These are phyloP conservation scores for Petrophora chlorosata DNA, from an alignment of 2,888 invertebrate genomes.

Conservation along the genomic window DNA sequence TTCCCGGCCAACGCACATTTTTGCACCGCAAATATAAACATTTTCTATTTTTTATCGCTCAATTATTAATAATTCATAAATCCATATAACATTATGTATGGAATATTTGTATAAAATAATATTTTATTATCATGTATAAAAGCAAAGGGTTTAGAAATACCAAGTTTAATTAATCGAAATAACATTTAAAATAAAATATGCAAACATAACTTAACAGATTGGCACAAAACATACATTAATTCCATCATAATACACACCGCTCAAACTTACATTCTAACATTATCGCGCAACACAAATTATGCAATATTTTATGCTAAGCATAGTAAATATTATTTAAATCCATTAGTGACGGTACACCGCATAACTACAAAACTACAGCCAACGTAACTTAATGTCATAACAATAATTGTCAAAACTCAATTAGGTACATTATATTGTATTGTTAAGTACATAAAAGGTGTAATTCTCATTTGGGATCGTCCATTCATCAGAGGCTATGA, in stretches of 20 bases:
- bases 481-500: too few relatives aligned
- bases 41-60: conserved; percentile 13
- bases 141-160: too few relatives aligned
- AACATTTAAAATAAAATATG: too few relatives aligned
- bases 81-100: too few relatives aligned
- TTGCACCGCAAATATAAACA: too few relatives aligned
- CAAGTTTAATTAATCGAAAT: too few relatives aligned
- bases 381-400: background rate
- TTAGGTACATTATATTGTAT: too few relatives aligned
- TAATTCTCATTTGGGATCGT: too few relatives aligned
- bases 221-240: background rate
- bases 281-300: background rate
- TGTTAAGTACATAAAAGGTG: too few relatives aligned
- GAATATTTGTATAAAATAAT: background rate
- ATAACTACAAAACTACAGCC: conserved; percentile 5
- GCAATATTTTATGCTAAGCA: background rate
- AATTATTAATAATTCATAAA: background rate
- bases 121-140: background rate
- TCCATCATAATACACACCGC: too few relatives aligned
- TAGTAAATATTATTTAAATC: background rate
- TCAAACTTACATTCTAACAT: background rate
- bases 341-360: conserved; percentile 9
- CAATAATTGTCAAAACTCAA: too few relatives aligned
- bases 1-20: conserved; percentile 80
- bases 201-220: background rate